These are phyloP conservation scores for Heliconius sara DNA, from an alignment of 2,888 invertebrate species.

Conservation along the genomic window DNA sequence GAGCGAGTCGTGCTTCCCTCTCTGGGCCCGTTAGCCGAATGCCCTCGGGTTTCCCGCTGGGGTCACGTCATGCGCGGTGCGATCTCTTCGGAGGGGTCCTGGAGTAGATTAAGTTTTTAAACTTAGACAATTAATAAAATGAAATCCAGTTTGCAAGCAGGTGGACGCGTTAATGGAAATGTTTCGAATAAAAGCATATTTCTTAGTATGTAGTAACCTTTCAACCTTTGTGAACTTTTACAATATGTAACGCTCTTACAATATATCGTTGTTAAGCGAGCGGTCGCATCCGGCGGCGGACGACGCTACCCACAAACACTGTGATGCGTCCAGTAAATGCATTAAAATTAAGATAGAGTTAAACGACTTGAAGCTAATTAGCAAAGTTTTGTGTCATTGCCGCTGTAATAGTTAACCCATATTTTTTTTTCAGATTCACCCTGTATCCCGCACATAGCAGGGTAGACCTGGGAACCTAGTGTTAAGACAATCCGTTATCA, in stretches of 20 bases:
- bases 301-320: conserved; percentile 42
- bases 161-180: conserved; percentile 68
- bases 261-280: conserved; percentile 30
- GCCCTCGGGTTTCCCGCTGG: conserved; percentile 75
- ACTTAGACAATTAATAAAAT: conserved; percentile 82
- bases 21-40: conserved; percentile 64
- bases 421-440: too few relatives aligned
- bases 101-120: conserved; percentile 73
- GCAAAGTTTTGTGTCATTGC: conserved; percentile 26
- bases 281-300: conserved; percentile 43
- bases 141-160: conserved; percentile 65
- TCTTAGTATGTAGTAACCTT: background rate
- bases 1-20: conserved; percentile 60
- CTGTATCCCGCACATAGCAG: too few relatives aligned
- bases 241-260: background rate
- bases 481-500: too few relatives aligned
- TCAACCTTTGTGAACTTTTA: too few relatives aligned
- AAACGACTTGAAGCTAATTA: conserved; percentile 32
- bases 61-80: conserved; percentile 70
- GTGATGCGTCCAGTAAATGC: conserved; percentile 45
- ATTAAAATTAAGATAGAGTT: conserved; percentile 41
- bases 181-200: conserved; percentile 59
- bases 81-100: conserved; percentile 74
- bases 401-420: conserved; percentile 14
- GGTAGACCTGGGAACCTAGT: too few relatives aligned